Evolutionary conservation across 2,888 invertebrate genomes (phyloP).

Genomic region (Athalia circularis): DNA sequence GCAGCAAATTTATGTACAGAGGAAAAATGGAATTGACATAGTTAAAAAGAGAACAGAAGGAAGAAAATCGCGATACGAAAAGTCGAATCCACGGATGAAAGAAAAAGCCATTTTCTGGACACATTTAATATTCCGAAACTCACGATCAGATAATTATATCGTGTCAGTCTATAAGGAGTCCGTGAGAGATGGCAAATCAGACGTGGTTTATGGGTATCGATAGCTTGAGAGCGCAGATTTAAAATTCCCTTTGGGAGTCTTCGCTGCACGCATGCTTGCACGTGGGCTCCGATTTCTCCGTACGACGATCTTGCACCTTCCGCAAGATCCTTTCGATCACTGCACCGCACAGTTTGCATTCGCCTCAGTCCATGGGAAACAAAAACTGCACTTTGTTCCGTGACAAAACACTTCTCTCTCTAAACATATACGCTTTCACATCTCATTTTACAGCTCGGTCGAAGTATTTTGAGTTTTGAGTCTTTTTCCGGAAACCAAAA

Average conservation of each 20-base stretch:
- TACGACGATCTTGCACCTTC: neutral
- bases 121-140: neutral
- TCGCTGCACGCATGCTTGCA: conserved; percentile 19
- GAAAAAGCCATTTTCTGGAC: neutral
- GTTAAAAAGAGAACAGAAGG: neutral
- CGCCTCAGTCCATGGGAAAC: no score
- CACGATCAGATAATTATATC: no score
- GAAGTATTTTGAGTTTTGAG: no score
- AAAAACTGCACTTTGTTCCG: no score
- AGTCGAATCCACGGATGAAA: neutral
- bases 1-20: neutral
- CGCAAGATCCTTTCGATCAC: neutral
- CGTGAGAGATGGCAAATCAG: neutral
- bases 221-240: conserved; percentile 13
- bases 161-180: neutral
- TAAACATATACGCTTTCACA: no score
- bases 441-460: no score
- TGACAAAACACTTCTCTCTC: no score
- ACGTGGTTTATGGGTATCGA: conserved; percentile 4
- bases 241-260: neutral
- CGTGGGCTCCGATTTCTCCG: conserved; percentile 22
- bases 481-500: no score
- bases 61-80: neutral
- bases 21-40: neutral
- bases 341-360: neutral